These are phyloP conservation scores for Otocyon megalotis DNA, from an alignment of 2,113 vertebrate species.

Conservation along the genomic window DNA sequence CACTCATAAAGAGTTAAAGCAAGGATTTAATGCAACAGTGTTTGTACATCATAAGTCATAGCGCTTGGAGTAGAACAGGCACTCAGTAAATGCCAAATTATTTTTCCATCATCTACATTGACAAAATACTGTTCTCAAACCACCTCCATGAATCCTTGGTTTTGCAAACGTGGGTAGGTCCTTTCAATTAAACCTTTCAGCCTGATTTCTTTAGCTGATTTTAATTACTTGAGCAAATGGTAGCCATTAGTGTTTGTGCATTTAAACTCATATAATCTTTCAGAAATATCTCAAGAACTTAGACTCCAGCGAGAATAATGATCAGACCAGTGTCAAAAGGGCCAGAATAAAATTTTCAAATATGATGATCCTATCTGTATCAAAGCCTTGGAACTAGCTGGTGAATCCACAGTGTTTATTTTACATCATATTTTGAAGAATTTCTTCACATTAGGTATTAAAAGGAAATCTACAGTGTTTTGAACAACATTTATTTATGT, in stretches of 20 bases:
- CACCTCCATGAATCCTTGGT: not conserved
- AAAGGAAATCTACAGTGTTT: not conserved
- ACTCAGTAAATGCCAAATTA: not conserved
- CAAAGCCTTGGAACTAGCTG: not conserved
- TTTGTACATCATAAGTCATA: not conserved
- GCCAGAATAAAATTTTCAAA: not conserved
- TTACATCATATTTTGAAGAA: not conserved
- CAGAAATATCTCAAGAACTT: not conserved
- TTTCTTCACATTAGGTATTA: not conserved
- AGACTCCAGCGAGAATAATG: not conserved
- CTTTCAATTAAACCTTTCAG: not conserved
- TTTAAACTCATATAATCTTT: not conserved
- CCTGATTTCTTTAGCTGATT: not conserved
- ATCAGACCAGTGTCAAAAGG: not conserved
- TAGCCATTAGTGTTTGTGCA: not conserved
- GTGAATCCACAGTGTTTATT: not conserved
- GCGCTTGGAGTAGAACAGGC: not conserved
- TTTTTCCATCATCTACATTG: fast-evolving
- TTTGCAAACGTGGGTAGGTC: not conserved
- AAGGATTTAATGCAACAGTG: not conserved
- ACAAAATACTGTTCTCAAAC: not conserved
- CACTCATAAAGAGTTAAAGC: not conserved
- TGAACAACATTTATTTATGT: not conserved
- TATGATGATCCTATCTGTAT: not conserved
- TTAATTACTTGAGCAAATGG: not conserved